Evolutionary conservation across 2,113 vertebrate genomes (phyloP).

Genomic region (Pelmatolapia mariae): DNA sequence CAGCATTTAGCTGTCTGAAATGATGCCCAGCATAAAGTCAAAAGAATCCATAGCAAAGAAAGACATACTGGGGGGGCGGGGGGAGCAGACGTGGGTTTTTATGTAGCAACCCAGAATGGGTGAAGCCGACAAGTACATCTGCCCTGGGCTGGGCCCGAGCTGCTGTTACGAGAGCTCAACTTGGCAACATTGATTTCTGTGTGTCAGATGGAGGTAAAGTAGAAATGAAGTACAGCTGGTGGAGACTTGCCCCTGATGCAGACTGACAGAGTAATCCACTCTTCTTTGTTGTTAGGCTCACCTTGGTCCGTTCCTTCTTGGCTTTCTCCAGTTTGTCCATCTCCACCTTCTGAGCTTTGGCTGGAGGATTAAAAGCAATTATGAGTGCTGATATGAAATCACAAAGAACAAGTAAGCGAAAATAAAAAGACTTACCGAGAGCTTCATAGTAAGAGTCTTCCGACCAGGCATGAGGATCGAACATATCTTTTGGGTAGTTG

Average conservation of each 20-base stretch:
- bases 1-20: background rate
- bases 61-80: background rate
- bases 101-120: background rate
- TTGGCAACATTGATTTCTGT: background rate
- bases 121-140: background rate
- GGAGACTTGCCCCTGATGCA: slow-evolving; percentile 42
- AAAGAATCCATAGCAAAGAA: background rate
- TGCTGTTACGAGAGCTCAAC: background rate
- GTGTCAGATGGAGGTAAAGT: background rate
- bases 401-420: background rate
- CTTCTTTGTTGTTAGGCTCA: slow-evolving; percentile 37
- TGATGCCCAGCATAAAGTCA: background rate
- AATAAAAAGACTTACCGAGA: slow-evolving; percentile 71
- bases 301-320: slow-evolving; percentile 96
- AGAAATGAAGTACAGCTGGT: slow-evolving; percentile 30
- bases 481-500: slow-evolving; percentile 99
- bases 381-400: background rate
- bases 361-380: slow-evolving; percentile 56
- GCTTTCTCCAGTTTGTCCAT: slow-evolving; percentile 99
- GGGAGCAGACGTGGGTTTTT: background rate
- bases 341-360: slow-evolving; percentile 96
- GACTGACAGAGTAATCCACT: background rate
- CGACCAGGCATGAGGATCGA: slow-evolving; percentile 96
- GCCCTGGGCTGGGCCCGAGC: background rate
- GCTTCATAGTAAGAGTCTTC: slow-evolving; percentile 96